Evolutionary conservation across 2,797 vertebrate genomes (phyloP), one percentile per base, ranked within the genome.

Genomic region (Gymnoscopelus microlampas): DNA sequence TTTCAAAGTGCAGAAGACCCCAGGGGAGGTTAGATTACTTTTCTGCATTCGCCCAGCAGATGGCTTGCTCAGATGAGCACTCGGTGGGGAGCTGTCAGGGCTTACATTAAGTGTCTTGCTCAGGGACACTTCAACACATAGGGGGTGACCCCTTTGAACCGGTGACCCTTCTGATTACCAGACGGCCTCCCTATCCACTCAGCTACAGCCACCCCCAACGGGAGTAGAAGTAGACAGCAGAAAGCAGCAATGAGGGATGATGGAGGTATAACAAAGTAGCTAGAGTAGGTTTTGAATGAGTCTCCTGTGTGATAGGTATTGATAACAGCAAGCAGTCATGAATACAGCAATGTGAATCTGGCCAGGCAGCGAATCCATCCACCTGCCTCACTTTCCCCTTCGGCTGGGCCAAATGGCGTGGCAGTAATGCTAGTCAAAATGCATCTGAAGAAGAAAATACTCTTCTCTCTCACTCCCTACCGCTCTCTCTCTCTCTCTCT

Each of bases 341-440:
- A 80, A 84, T 64, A 72, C 51, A 61, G 63, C 48, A 54, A 79
- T 64, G 72, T 8, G 70, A 86, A 69, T 62, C 79, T 59, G 63
- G 63, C 58, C 64, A 14, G 57, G 66, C 68, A 66, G 70, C 71
- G 63, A 59, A 51, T 81, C 83, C 73, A 73, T 84, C 58, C 66
- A 68, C 80, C 64, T 15, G 51, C 71, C 78, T 66, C 77, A 70
- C 71, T 85, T 86, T 76, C 77, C 77, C 79, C 60, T 63, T 47
- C 24, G 60, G 66, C 62, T 12, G 66, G 50, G 74, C 72, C 75
- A 91, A 91, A 91, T 79, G 84, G 78, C 70, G 80, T 83, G 85
- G 77, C 76, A 81, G 82, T 87, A 85, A 92, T 88, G 81, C 71
- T 53, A 73, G 79, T 85, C 85, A 76, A 83, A 85, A 88, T 72